Base-by-base conservation (phyloP, 2,888 invertebrate genomes). In the Opisthograptis luteolata region DNA sequence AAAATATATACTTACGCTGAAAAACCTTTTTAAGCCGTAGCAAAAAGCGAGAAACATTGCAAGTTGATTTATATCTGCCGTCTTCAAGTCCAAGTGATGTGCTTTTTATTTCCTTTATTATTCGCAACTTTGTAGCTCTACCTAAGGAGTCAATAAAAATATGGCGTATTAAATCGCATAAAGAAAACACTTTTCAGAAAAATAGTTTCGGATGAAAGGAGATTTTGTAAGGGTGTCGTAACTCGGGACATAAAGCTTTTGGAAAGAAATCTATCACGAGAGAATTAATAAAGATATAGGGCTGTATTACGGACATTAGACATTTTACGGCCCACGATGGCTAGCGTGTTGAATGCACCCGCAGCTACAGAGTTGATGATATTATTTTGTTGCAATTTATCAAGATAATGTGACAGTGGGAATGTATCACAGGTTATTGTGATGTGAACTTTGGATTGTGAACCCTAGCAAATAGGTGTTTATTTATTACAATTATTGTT, bases 251-350 rank as follows among this genome's bases (percentile, higher is more conserved):
- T 90, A 87, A 89, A 89, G 78, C 81, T 54, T 81, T 77, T 85
- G 87, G 85, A 88, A 87, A 82, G 79, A 84, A 84, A 85, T 86
- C 84, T 82, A 87, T 84, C 79, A 79, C 72, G 77, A 74, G 79
- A 75, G 87, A 86, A 87, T 88, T 90, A 89, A 89, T 90, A 89
- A 85, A 88, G 90, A 87, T 89, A 87, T 88, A 84, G 85, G 83
- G 79, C 77, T 79, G 81, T 84, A 87, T 86, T 87, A 88, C 70
- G 76, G 79, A 82, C 80, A 90, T 90, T 90, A 89, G 88, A 74
- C 66, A 64, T 78, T 90, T 89, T 87, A 89, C 76, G 84, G 76
- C 60, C 62, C 55, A n/a, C 57, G 22, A 76, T 81, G 70, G 81
- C 69, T 65, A 63, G 69, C 60, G 63, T 66, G 71, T 73, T 84